Evolutionary conservation across 2,888 invertebrate genomes (phyloP).

Genomic region (Pseudococcus longispinus): DNA sequence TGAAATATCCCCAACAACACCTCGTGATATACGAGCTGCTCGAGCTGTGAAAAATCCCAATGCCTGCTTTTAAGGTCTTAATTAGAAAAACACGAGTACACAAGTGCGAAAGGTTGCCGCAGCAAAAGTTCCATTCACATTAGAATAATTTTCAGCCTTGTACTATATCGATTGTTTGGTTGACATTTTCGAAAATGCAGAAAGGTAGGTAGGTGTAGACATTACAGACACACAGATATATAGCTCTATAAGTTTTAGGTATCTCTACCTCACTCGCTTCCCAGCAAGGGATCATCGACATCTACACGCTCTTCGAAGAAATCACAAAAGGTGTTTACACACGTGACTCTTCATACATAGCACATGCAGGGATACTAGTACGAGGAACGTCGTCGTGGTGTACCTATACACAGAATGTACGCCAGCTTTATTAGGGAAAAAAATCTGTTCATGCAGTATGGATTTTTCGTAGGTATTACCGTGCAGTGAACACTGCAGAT

Average conservation of each 20-base stretch:
- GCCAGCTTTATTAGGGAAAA: neutral
- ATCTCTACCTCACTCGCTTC: neutral
- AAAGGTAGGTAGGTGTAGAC: neutral
- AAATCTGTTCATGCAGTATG: neutral
- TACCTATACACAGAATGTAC: neutral
- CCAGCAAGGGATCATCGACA: conserved; percentile 10
- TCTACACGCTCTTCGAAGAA: neutral
- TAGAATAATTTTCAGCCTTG: conserved; percentile 29
- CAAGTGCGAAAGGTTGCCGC: neutral
- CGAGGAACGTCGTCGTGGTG: neutral
- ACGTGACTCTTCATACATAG: neutral
- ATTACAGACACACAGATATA: neutral
- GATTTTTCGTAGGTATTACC: neutral
- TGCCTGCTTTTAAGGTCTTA: neutral
- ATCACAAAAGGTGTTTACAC: conserved; percentile 28
- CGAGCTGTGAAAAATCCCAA: neutral
- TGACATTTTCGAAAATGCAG: neutral
- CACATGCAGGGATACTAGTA: neutral
- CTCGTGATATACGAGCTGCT: neutral
- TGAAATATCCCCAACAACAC: neutral
- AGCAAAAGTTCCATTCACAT: conserved; percentile 7
- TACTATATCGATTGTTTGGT: conserved; percentile 5
- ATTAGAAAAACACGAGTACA: neutral
- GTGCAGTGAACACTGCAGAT: neutral
- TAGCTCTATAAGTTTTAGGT: neutral